Evolutionary conservation across 2,888 invertebrate species (phyloP).

Genomic region (Nineta flava): DNA sequence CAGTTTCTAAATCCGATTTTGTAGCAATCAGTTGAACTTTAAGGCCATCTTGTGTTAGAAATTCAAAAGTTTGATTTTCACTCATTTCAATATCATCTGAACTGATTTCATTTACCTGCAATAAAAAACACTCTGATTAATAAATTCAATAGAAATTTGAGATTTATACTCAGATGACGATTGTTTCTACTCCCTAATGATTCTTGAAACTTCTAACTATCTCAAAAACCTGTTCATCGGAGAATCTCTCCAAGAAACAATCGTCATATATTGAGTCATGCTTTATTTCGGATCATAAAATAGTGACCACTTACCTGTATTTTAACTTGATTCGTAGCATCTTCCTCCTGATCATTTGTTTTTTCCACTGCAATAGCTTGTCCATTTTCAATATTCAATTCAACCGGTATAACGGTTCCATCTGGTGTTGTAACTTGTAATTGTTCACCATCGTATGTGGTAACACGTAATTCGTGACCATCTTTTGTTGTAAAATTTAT

Average conservation of each 20-base stretch:
- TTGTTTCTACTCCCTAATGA: constrained; percentile 6
- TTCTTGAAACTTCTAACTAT: not conserved
- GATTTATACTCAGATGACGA: no score
- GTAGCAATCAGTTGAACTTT: constrained; percentile 43
- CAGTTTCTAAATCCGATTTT: constrained; percentile 28
- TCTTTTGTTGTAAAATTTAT: constrained; percentile 51
- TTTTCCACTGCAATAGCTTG: constrained; percentile 15
- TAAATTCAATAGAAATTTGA: no score
- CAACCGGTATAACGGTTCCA: constrained; percentile 27
- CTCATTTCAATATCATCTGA: constrained; percentile 20
- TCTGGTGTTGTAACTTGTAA: constrained; percentile 29
- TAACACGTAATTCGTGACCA: constrained; percentile 46
- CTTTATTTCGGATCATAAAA: not conserved
- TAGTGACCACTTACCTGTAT: not conserved
- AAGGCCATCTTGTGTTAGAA: constrained; percentile 37
- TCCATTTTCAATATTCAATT: constrained; percentile 20
- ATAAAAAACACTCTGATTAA: no score
- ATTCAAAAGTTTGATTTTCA: constrained; percentile 29
- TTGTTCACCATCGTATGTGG: constrained; percentile 35
- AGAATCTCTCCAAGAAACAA: not conserved
- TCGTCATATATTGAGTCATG: no score
- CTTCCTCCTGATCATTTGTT: constrained; percentile 4
- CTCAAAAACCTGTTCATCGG: not conserved
- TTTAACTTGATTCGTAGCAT: not conserved
- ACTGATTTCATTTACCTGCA: constrained; percentile 18